Evolutionary conservation across 2,888 invertebrate genomes (phyloP).

Genomic region (Psylliodes chrysocephalus): DNA sequence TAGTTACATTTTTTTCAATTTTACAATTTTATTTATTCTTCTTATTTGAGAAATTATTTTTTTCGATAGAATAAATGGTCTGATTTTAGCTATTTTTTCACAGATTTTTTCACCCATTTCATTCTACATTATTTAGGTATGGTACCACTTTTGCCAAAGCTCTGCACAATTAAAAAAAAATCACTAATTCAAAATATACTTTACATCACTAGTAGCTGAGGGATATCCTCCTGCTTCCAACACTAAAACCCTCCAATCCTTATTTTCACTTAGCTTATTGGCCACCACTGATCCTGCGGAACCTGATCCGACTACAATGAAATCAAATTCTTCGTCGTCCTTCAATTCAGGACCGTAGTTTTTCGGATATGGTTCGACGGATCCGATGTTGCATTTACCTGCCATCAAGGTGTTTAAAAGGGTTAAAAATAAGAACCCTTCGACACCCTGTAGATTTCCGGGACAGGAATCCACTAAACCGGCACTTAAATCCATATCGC

Average conservation of each 20-base stretch:
- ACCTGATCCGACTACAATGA: constrained; percentile 67
- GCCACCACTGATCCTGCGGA: constrained; percentile 68
- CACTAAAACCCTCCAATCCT: constrained; percentile 65
- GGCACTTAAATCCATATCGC: not conserved
- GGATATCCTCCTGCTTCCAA: constrained; percentile 68
- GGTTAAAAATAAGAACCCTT: constrained; percentile 68
- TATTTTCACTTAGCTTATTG: constrained; percentile 63
- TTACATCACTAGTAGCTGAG: constrained; percentile 62
- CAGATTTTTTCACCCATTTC: no score
- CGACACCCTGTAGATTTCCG: constrained; percentile 54
- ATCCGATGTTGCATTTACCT: constrained; percentile 69
- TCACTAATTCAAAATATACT: no score
- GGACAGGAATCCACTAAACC: constrained; percentile 36
- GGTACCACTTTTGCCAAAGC: no score
- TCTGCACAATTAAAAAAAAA: no score
- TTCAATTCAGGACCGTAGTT: constrained; percentile 46
- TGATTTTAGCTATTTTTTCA: no score
- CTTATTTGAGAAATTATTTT: no score
- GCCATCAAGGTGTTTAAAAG: constrained; percentile 70
- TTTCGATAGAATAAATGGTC: no score
- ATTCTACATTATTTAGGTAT: no score
- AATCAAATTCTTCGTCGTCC: constrained; percentile 62
- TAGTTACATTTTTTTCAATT: no score
- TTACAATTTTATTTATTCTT: no score
- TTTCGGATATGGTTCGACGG: constrained; percentile 47